Conservation (phyloP, 2,113 vertebrate species). For the Myotis yumanensis region DNA sequence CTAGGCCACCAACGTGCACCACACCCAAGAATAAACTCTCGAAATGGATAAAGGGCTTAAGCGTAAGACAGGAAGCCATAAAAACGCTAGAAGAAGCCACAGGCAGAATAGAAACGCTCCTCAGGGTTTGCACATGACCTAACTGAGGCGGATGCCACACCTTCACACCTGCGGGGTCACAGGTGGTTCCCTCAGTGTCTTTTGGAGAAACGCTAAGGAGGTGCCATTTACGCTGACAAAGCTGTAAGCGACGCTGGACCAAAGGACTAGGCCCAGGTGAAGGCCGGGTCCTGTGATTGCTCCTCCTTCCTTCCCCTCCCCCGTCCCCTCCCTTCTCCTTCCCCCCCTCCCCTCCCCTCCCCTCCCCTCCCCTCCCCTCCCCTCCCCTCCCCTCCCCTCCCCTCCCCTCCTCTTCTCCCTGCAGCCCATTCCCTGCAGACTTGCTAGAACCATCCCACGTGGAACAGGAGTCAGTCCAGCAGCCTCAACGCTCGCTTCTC, state of each 20-base stretch:
- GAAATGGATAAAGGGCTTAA: too few relatives aligned
- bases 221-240: not conserved
- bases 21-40: too few relatives aligned
- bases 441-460: not conserved
- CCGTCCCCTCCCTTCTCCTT: not conserved
- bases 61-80: too few relatives aligned
- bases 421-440: not conserved
- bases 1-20: too few relatives aligned
- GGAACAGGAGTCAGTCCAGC: not conserved
- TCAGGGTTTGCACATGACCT: not conserved
- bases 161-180: not conserved
- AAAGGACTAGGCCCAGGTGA: not conserved
- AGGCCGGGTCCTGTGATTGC: not conserved
- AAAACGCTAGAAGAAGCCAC: too few relatives aligned
- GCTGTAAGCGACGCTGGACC: not conserved
- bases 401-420: too few relatives aligned
- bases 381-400: fast-evolving
- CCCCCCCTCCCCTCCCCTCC: too few relatives aligned
- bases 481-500: too few relatives aligned
- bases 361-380: not conserved
- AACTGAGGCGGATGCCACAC: not conserved
- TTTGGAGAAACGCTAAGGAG: not conserved
- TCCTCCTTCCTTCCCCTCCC: not conserved
- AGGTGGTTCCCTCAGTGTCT: not conserved
- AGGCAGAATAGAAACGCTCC: not conserved